Evolutionary conservation across 2,888 invertebrate species (phyloP).

Genomic region (Hypena proboscidalis): DNA sequence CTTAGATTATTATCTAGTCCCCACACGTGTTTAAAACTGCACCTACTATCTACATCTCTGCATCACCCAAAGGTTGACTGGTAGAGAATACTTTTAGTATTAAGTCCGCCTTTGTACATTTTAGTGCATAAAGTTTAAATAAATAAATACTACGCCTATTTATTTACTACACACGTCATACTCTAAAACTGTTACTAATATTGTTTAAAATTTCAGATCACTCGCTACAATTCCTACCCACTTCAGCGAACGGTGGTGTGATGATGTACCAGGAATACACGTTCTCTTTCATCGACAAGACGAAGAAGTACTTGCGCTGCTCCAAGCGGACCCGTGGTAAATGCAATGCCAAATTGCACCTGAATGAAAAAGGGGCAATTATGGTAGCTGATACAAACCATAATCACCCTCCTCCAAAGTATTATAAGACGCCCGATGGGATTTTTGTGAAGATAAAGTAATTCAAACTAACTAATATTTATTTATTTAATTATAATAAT

Average conservation of each 20-base stretch:
- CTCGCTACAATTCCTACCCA: constrained; percentile 19
- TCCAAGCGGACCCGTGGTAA: constrained; percentile 44
- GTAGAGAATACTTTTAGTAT: too few relatives aligned
- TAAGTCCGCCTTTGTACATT: too few relatives aligned
- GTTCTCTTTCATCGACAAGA: constrained; percentile 41
- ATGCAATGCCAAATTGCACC: constrained; percentile 40
- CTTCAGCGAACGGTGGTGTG: constrained; percentile 18
- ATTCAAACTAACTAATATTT: too few relatives aligned
- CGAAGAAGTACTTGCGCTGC: constrained; percentile 45
- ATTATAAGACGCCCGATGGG: constrained; percentile 13
- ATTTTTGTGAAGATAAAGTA: constrained; percentile 19
- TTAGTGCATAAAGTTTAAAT: too few relatives aligned
- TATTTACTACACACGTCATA: too few relatives aligned
- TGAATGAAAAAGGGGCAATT: constrained; percentile 26
- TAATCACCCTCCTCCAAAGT: constrained; percentile 41
- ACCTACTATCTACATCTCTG: too few relatives aligned
- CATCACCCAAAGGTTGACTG: too few relatives aligned
- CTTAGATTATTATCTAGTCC: too few relatives aligned
- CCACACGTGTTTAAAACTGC: too few relatives aligned
- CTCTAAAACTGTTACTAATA: too few relatives aligned
- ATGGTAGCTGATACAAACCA: constrained; percentile 31
- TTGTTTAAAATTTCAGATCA: constrained; percentile 18
- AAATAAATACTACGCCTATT: too few relatives aligned
- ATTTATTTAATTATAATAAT: too few relatives aligned
- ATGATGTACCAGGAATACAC: constrained; percentile 39